Percentiles rank a stretch among this genome's conserved stretches.
phyloP scores from a whole-genome alignment of 1,140 invertebrate species.

The Zelostemma sp. region DNA sequence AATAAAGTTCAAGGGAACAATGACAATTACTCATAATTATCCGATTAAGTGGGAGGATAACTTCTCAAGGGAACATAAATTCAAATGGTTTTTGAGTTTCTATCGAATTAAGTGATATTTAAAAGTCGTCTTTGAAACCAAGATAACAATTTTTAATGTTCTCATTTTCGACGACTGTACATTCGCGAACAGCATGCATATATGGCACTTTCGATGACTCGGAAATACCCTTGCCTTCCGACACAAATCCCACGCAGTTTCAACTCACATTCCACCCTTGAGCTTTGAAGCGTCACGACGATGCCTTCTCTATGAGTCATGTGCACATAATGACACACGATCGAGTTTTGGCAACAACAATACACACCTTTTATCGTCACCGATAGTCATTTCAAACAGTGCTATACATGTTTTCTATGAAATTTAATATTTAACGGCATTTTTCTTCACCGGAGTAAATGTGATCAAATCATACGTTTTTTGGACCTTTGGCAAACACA shows the following conservation, averaged over 20 bases:
- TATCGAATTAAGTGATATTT: too few relatives aligned
- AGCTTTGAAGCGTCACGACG: constrained; percentile 27
- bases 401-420: constrained; percentile 21
- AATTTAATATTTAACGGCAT: constrained; percentile 25
- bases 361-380: constrained; percentile 39
- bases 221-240: constrained; percentile 28
- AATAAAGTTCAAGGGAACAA: too few relatives aligned
- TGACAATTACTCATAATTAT: too few relatives aligned
- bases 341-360: constrained; percentile 59
- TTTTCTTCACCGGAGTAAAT: not conserved
- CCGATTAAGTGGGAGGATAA: too few relatives aligned
- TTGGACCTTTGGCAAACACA: too few relatives aligned
- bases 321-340: constrained; percentile 48
- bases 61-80: too few relatives aligned
- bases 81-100: too few relatives aligned
- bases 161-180: not conserved
- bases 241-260: constrained; percentile 28
- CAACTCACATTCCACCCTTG: constrained; percentile 49
- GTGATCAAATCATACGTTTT: too few relatives aligned
- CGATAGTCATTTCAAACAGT: constrained; percentile 22
- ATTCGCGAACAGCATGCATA: constrained; percentile 8
- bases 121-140: too few relatives aligned
- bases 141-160: too few relatives aligned
- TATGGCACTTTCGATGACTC: constrained; percentile 32
- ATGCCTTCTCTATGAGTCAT: constrained; percentile 50